Conservation (phyloP, 2,888 invertebrate species). For the Lasioglossum malachurum region DNA sequence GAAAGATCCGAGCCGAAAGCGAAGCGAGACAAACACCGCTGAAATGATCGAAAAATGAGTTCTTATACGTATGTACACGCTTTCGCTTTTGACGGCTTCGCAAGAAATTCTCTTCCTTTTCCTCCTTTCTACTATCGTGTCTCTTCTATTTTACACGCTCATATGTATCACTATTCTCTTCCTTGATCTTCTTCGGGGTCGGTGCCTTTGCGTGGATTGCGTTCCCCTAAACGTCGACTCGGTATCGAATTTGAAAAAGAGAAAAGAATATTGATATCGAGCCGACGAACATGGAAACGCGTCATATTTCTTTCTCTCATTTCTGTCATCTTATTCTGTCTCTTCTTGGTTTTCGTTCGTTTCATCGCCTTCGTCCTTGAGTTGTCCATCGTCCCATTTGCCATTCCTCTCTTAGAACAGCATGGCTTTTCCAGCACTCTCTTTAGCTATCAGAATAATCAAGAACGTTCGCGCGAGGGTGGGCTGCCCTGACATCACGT, state of each 20-base stretch:
- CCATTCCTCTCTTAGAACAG: slow-evolving; percentile 72
- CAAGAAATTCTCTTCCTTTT: slow-evolving; percentile 32
- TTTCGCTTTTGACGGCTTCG: slow-evolving; percentile 62
- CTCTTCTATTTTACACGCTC: slow-evolving; percentile 36
- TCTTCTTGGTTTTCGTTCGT: slow-evolving; percentile 36
- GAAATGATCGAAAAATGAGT: slow-evolving; percentile 23
- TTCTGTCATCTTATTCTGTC: background rate
- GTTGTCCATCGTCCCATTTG: slow-evolving; percentile 62
- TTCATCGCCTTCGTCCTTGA: slow-evolving; percentile 53
- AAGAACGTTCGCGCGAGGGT: slow-evolving; percentile 83
- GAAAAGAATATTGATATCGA: background rate
- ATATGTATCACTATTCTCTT: slow-evolving; percentile 9
- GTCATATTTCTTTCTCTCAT: background rate
- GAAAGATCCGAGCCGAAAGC: slow-evolving; percentile 7
- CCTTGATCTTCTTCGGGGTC: slow-evolving; percentile 9
- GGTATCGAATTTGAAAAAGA: background rate
- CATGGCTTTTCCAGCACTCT: slow-evolving; percentile 81
- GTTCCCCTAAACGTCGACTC: slow-evolving; percentile 23
- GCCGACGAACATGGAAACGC: background rate
- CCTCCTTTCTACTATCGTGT: slow-evolving; percentile 32
- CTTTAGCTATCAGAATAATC: slow-evolving; percentile 75
- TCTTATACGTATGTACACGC: slow-evolving; percentile 48
- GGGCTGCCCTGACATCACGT: slow-evolving; percentile 81
- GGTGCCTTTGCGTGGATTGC: background rate
- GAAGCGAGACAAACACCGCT: slow-evolving; percentile 18